A percentile compares a stretch with the other conserved stretches of the same genome.
Evolutionary conservation across 2,888 invertebrate genomes (phyloP).

Genomic region (Lapara coniferarum): DNA sequence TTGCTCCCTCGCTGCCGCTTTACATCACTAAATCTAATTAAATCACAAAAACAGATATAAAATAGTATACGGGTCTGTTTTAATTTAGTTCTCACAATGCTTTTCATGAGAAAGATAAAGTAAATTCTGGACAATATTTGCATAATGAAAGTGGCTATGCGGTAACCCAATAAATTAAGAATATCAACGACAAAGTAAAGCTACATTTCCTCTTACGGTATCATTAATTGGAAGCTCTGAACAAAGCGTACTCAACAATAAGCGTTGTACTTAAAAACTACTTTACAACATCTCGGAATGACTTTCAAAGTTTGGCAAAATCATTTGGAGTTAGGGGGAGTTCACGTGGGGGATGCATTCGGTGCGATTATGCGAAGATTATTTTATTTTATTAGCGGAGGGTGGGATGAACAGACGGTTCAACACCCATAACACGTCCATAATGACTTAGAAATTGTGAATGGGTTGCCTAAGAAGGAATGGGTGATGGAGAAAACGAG

Average conservation of each 20-base stretch:
- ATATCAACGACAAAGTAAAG: conserved; percentile 29
- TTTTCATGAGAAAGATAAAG: not conserved
- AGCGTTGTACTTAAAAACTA: conserved; percentile 56
- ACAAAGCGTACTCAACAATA: conserved; percentile 48
- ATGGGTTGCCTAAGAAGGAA: too few relatives aligned
- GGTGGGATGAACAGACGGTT: too few relatives aligned
- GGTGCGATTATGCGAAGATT: not conserved
- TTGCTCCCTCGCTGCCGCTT: too few relatives aligned
- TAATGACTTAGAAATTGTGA: too few relatives aligned
- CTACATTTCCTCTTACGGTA: conserved; percentile 6
- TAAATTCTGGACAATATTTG: not conserved
- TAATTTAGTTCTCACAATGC: not conserved
- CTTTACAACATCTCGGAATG: conserved; percentile 46
- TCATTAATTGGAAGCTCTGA: conserved; percentile 41
- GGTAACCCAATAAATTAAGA: conserved; percentile 26
- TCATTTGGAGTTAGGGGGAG: conserved; percentile 37
- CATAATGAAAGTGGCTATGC: not conserved
- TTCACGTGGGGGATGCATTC: conserved; percentile 13
- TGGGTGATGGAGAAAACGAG: too few relatives aligned
- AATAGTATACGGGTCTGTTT: too few relatives aligned
- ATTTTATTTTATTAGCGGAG: too few relatives aligned
- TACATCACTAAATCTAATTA: too few relatives aligned
- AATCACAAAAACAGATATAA: too few relatives aligned
- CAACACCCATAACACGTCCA: too few relatives aligned
- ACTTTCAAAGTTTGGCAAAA: conserved; percentile 43